Evolutionary conservation across 2,113 vertebrate genomes (phyloP), one percentile per base, ranked within the genome.

Genomic region (Stomatorhinus ivindoensis): DNA sequence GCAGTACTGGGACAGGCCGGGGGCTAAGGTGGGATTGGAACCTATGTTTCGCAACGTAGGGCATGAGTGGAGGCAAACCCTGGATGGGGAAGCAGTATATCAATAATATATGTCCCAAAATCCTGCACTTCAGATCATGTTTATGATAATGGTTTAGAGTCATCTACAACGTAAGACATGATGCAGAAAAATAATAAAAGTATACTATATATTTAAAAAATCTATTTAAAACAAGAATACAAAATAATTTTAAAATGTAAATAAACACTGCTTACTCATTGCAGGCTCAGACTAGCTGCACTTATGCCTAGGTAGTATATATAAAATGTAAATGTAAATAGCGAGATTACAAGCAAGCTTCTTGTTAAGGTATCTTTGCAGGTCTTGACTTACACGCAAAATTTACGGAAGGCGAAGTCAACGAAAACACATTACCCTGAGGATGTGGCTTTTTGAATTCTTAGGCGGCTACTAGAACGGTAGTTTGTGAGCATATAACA

Each of bases 401-500:
- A 51, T n/a, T 50, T 17, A 86, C 47, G 19, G 17, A 51, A 17
- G n/a, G 44, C n/a, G 3, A 31, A 35, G 24, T 24, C 21, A 53
- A 19, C 13, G 48, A 69, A 91, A 87, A 48, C 31, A 46, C 69
- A 91, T 82, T 85, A 51, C 89, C 88, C 84, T 53, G 55, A 88
- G 42, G 53, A 91, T 80, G 88, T 90, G 83, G 90, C 90, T 61
- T 91, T 89, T 17, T 90, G 88, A n/a, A 84, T 84, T 84, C 82
- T 47, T 47, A 47, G 44, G 15, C 10, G 31, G 13, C 73, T 80
- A 39, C 13, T 42, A 42, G 35, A 80, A 90, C 39, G 55, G 82
- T 87, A 88, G 55, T 31, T 47, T 48, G 50, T 85, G 89, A 88
- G 89, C 90, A 88, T 93, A 91, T 93, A 92, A 91, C 89, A 85